Evolutionary conservation across 2,797 vertebrate species (phyloP).

Genomic region (Sparidentex hasta): DNA sequence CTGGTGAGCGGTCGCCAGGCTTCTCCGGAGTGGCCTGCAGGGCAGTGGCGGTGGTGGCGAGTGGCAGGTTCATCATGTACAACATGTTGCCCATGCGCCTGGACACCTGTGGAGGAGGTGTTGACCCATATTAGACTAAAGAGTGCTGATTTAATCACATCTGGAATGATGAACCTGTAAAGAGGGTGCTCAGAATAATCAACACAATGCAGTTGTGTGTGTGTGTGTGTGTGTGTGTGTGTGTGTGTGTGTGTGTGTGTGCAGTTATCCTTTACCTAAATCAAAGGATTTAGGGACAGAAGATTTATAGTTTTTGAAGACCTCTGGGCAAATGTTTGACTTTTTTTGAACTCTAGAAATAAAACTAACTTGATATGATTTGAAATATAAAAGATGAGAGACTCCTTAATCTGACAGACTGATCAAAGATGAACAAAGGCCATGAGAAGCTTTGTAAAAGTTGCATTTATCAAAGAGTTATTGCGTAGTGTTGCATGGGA

Average conservation of each 20-base stretch:
- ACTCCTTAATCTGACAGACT: background rate
- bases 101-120: conserved; percentile 86
- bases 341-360: background rate
- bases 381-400: background rate
- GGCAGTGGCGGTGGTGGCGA: conserved; percentile 76
- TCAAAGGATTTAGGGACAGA: background rate
- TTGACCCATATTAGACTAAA: background rate
- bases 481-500: background rate
- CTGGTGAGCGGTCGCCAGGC: conserved; percentile 84
- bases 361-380: background rate
- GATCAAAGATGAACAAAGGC: background rate
- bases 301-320: background rate
- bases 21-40: conserved; percentile 86
- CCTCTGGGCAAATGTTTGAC: background rate
- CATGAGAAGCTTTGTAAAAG: background rate
- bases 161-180: background rate
- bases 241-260: background rate
- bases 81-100: conserved; percentile 89
- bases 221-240: no score
- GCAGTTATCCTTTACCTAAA: background rate
- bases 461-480: background rate
- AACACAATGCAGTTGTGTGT: background rate
- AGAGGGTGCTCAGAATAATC: background rate
- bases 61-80: conserved; percentile 91
- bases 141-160: background rate